phyloP scores from a whole-genome alignment of 1,140 invertebrate genomes.

The Bombus confusus region DNA sequence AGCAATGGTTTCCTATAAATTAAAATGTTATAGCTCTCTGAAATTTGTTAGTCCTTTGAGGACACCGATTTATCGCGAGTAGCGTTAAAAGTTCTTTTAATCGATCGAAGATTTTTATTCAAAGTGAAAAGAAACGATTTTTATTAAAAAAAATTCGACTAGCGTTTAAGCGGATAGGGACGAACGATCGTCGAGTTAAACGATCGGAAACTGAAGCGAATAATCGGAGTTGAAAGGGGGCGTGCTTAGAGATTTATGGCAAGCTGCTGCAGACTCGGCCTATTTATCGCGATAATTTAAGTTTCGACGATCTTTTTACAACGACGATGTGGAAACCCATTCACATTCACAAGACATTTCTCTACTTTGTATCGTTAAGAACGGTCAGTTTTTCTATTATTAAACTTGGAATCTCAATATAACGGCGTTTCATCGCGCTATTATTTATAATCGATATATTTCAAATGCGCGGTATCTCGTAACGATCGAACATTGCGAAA shows the following conservation, averaged over 20 bases:
- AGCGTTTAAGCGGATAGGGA: not conserved
- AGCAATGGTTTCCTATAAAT: not conserved
- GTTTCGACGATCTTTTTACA: not conserved
- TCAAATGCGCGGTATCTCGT: too few relatives aligned
- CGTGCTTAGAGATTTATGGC: constrained; percentile 48
- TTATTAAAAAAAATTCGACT: too few relatives aligned
- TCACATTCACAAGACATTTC: not conserved
- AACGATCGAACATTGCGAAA: too few relatives aligned
- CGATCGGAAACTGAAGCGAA: constrained; percentile 4
- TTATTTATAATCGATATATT: too few relatives aligned
- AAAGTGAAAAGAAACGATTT: too few relatives aligned
- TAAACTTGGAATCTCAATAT: too few relatives aligned
- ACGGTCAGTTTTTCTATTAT: too few relatives aligned
- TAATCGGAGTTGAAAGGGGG: constrained; percentile 51
- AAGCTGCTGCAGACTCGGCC: not conserved
- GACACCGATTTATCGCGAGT: not conserved
- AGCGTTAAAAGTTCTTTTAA: too few relatives aligned
- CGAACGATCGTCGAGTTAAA: not conserved
- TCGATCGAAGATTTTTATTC: not conserved
- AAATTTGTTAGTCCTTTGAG: not conserved
- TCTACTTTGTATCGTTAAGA: not conserved
- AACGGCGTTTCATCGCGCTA: too few relatives aligned
- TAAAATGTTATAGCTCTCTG: too few relatives aligned
- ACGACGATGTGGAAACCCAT: not conserved
- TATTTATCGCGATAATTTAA: constrained; percentile 39